These are phyloP conservation scores for Drosophila kanekoi DNA, from an alignment of 2,888 invertebrate species.

Conservation along the genomic window DNA sequence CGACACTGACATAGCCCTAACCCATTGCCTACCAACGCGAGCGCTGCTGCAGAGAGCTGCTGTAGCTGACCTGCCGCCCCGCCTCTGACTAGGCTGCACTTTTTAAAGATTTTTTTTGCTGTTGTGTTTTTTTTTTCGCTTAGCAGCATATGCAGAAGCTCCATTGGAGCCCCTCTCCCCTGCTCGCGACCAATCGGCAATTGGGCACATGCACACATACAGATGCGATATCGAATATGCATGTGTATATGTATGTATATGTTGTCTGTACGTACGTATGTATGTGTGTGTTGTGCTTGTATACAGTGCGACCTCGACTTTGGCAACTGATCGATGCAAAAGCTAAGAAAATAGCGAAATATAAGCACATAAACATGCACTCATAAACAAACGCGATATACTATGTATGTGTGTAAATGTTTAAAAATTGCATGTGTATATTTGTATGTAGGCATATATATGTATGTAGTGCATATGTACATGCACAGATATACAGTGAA, in stretches of 20 bases:
- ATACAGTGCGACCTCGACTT: slow-evolving; percentile 61
- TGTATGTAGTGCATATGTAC: neutral
- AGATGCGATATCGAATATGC: neutral
- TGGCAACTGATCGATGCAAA: slow-evolving; percentile 62
- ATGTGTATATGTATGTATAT: neutral
- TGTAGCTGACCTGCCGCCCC: slow-evolving; percentile 40
- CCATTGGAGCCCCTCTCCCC: slow-evolving; percentile 1
- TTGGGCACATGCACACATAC: slow-evolving; percentile 31
- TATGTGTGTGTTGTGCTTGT: slow-evolving; percentile 19
- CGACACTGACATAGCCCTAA: slow-evolving; percentile 31
- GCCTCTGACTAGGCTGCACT: slow-evolving; percentile 32
- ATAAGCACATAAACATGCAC: neutral
- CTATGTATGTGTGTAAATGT: neutral
- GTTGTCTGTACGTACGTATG: slow-evolving; percentile 17
- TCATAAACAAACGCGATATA: too few relatives aligned
- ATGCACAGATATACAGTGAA: neutral
- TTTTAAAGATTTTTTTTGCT: slow-evolving; percentile 31
- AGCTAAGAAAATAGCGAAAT: slow-evolving; percentile 8
- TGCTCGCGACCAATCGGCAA: slow-evolving; percentile 22
- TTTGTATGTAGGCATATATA: neutral
- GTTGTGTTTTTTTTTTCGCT: slow-evolving; percentile 14
- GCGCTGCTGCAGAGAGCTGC: slow-evolving; percentile 13
- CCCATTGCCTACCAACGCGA: slow-evolving; percentile 33
- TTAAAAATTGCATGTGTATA: neutral
- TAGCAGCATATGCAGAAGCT: slow-evolving; percentile 42